phyloP scores from a whole-genome alignment of 2,797 vertebrate species.

The Martes flavigula region DNA sequence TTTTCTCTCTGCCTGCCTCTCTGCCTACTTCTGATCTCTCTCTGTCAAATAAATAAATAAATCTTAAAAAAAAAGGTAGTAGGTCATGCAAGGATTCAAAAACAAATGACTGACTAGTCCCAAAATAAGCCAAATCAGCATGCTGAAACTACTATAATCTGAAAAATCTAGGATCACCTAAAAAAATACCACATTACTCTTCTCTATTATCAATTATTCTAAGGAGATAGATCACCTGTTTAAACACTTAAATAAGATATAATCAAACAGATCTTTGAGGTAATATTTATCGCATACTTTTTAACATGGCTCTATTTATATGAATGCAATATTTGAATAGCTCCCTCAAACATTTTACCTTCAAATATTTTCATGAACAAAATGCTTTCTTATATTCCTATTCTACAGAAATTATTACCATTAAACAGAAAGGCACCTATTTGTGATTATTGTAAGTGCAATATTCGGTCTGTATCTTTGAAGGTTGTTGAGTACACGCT shows the following conservation, averaged over 20 bases:
- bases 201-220: constrained; percentile 40
- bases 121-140: constrained; percentile 68
- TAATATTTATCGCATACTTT: not conserved
- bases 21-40: too few relatives aligned
- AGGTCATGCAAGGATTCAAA: constrained; percentile 77
- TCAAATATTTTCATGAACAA: not conserved
- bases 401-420: not conserved
- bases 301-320: not conserved
- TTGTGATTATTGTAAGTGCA: not conserved
- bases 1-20: too few relatives aligned
- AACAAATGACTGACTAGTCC: constrained; percentile 63
- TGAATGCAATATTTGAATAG: constrained; percentile 53
- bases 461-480: not conserved
- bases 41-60: too few relatives aligned
- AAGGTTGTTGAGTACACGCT: not conserved
- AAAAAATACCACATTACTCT: constrained; percentile 30
- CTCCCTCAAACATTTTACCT: constrained; percentile 5
- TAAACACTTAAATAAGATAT: constrained; percentile 63
- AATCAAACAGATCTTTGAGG: not conserved
- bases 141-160: constrained; percentile 47
- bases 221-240: constrained; percentile 14
- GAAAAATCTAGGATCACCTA: constrained; percentile 53
- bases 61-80: not conserved
- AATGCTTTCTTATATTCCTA: not conserved
- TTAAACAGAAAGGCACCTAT: not conserved